phyloP scores from a whole-genome alignment of 2,113 vertebrate genomes.

The Melanotaenia duboulayi region DNA sequence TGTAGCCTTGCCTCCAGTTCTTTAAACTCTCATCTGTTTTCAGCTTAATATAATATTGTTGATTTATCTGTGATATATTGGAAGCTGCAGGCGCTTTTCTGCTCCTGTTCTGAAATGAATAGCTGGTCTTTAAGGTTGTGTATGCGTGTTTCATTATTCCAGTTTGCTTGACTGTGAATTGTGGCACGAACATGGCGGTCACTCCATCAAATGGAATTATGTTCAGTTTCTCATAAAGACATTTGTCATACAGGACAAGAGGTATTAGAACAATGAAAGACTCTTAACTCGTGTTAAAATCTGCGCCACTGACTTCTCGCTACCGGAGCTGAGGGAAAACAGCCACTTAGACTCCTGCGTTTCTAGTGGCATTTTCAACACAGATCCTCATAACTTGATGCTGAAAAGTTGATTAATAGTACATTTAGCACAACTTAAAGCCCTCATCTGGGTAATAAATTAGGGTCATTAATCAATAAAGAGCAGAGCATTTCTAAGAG shows the following conservation, averaged over 20 bases:
- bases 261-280: constrained; percentile 93
- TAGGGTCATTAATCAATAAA: constrained; percentile 99
- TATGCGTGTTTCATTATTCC: constrained; percentile 91
- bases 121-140: constrained; percentile 88
- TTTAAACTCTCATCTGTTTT: constrained; percentile 90
- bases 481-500: constrained; percentile 95
- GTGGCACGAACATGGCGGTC: constrained; percentile 84
- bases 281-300: constrained; percentile 90
- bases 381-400: constrained; percentile 95
- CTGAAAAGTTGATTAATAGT: constrained; percentile 99
- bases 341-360: constrained; percentile 85
- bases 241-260: constrained; percentile 92
- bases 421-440: constrained; percentile 98
- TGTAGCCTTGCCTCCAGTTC: constrained; percentile 89
- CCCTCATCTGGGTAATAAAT: constrained; percentile 98
- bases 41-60: constrained; percentile 97
- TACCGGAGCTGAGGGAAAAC: constrained; percentile 87
- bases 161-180: constrained; percentile 86
- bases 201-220: constrained; percentile 93
- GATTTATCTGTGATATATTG: constrained; percentile 98
- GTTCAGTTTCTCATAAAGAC: constrained; percentile 87
- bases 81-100: constrained; percentile 87
- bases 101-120: constrained; percentile 89
- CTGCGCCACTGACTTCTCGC: constrained; percentile 83
- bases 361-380: constrained; percentile 88